Evolutionary conservation across 1,140 invertebrate genomes (phyloP), one percentile per base, ranked within the genome.

Genomic region (Lamellibrachia luymesi): DNA sequence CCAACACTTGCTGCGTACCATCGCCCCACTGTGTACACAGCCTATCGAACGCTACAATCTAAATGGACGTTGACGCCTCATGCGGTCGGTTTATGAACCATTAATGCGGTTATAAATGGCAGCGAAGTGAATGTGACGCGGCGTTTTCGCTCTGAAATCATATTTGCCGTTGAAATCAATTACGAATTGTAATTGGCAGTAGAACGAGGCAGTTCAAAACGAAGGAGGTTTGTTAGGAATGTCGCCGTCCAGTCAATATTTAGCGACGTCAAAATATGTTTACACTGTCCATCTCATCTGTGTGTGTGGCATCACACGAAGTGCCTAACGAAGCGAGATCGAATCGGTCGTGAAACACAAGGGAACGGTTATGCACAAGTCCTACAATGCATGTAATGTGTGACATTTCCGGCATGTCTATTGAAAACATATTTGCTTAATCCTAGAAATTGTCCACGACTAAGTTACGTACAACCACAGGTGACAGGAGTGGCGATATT

Each of bases 31-130:
- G 17, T 80, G 64, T 80, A 80, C 64, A 80, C 64, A 80, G 64
- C 64, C 64, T 80, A 80, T 80, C 64, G 25, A 80, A 22, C 64
- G 25, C 13, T 80, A 80, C 64, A 80, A 80, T 80, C 64, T 80
- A 80, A 80, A 80, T 22, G 64, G 64, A 22, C 64, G 64, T 17
- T 22, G 64, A 80, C 64, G 64, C 64, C 64, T 80, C 64, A 80
- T 80, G 64, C 64, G 64, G 64, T 80, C 64, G 64, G 64, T 80
- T 80, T 80, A 80, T 80, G 64, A 80, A 80, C 64, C 64, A 80
- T 80, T 80, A 80, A 80, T 80, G 64, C 64, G 64, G 64, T 80
- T 80, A 80, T 56, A 80, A 80, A 80, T 80, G 64, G 64, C 64
- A 1, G 64, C 64, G 64, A 38, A 38, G 38, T 38, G 38, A 38